These are phyloP conservation scores for Macropis europaea DNA, from an alignment of 2,888 invertebrate species.

Conservation along the genomic window DNA sequence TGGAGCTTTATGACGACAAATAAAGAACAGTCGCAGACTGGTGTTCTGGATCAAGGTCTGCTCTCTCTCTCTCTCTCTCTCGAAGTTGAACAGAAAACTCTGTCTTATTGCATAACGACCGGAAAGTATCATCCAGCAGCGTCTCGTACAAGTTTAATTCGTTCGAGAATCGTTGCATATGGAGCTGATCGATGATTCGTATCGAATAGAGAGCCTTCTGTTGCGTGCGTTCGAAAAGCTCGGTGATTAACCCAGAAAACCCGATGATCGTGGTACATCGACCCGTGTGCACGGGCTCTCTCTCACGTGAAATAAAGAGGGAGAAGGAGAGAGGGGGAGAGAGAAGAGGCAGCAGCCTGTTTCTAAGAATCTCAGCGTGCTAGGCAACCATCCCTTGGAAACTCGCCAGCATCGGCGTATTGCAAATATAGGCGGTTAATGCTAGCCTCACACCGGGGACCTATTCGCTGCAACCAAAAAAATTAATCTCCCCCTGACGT, in stretches of 20 bases:
- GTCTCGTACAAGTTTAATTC: no score
- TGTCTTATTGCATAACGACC: no score
- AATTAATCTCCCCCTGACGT: background rate
- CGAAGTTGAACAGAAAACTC: no score
- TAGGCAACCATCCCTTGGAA: conserved; percentile 64
- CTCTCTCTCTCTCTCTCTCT: background rate
- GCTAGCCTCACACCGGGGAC: conserved; percentile 51
- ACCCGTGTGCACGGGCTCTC: conserved; percentile 48
- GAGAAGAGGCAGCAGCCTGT: conserved; percentile 38
- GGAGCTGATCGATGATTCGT: background rate
- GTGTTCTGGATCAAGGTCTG: conserved; percentile 4
- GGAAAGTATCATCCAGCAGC: no score
- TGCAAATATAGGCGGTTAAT: conserved; percentile 62
- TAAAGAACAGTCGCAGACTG: background rate
- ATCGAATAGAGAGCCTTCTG: background rate
- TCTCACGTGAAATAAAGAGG: conserved; percentile 5
- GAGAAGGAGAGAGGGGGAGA: conserved; percentile 16
- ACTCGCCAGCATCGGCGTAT: conserved; percentile 57
- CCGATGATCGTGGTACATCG: conserved; percentile 65
- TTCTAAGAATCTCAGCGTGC: conserved; percentile 64
- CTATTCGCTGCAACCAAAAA: background rate
- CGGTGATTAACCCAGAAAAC: conserved; percentile 71
- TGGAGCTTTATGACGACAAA: background rate
- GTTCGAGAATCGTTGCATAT: no score
- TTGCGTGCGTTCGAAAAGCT: conserved; percentile 33